Evolutionary conservation across 2,888 invertebrate species (phyloP).

Genomic region (Phragmatobia fuliginosa): DNA sequence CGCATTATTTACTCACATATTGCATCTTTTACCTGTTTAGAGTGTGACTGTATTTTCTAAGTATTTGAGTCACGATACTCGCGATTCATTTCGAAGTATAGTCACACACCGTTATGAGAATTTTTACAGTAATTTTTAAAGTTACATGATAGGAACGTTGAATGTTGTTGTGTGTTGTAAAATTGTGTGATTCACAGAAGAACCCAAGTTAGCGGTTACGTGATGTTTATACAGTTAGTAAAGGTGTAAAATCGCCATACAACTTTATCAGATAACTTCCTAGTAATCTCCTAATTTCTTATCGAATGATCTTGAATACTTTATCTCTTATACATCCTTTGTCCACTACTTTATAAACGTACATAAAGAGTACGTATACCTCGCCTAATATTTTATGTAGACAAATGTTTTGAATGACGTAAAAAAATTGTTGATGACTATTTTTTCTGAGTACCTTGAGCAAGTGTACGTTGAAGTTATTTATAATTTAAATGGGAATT

Average conservation of each 20-base stretch:
- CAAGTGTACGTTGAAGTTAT: not conserved
- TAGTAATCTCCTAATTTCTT: conserved; percentile 25
- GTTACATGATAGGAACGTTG: conserved; percentile 58
- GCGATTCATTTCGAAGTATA: conserved; percentile 45
- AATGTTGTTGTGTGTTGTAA: conserved; percentile 48
- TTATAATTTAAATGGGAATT: not conserved
- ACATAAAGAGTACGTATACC: not conserved
- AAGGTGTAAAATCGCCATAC: conserved; percentile 28
- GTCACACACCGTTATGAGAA: conserved; percentile 50
- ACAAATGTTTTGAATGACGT: not conserved
- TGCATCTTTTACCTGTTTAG: conserved; percentile 57
- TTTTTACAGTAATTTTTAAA: conserved; percentile 47
- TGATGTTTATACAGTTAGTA: conserved; percentile 55
- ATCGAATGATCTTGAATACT: conserved; percentile 23
- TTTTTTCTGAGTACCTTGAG: not conserved
- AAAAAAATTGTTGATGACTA: not conserved
- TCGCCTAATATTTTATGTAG: not conserved
- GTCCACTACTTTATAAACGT: not conserved
- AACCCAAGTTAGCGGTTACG: conserved; percentile 60
- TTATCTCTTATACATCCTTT: not conserved
- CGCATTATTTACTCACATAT: conserved; percentile 17
- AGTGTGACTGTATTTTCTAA: conserved; percentile 46
- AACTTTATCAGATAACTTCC: conserved; percentile 21
- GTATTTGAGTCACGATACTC: conserved; percentile 56
- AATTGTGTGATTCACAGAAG: conserved; percentile 60